These are phyloP conservation scores for Andrena dorsata DNA, from an alignment of 2,888 invertebrate genomes.

Conservation along the genomic window DNA sequence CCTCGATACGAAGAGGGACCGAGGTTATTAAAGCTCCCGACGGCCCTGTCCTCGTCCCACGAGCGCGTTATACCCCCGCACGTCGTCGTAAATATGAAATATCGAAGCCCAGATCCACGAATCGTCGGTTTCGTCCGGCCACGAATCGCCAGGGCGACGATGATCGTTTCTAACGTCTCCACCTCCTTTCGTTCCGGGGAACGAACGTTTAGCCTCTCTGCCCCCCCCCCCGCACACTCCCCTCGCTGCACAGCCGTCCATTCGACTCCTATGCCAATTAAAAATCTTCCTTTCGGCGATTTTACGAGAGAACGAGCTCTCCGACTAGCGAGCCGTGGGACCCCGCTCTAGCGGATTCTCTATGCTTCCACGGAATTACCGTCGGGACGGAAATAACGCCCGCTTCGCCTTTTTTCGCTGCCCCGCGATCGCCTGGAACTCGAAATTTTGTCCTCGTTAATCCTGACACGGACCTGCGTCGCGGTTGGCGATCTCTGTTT, in stretches of 20 bases:
- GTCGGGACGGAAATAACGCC: constrained; percentile 38
- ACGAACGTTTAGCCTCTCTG: not conserved
- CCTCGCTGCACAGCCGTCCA: constrained; percentile 22
- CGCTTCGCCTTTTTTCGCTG: constrained; percentile 20
- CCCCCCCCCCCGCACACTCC: too few relatives aligned
- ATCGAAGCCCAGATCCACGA: constrained; percentile 79
- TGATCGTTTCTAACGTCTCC: constrained; percentile 65
- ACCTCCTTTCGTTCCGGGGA: constrained; percentile 31
- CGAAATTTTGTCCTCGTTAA: constrained; percentile 46
- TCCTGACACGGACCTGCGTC: not conserved
- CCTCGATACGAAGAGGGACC: constrained; percentile 70
- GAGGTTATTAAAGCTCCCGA: constrained; percentile 80
- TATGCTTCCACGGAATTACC: constrained; percentile 41
- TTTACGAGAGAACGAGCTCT: constrained; percentile 71
- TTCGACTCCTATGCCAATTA: constrained; percentile 72
- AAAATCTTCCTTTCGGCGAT: constrained; percentile 76
- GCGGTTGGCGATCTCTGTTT: not conserved
- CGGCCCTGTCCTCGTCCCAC: constrained; percentile 57
- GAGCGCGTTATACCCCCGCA: constrained; percentile 74
- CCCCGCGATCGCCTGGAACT: constrained; percentile 20
- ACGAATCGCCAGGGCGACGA: constrained; percentile 56
- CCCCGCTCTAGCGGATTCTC: constrained; percentile 16
- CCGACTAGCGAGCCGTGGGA: constrained; percentile 54
- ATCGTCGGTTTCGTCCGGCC: constrained; percentile 67
- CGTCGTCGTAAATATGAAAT: constrained; percentile 85